A percentile compares a stretch with the other conserved stretches of the same genome.
Conservation (phyloP, 2,888 invertebrate genomes). For the Drosophila lutescens region DNA sequence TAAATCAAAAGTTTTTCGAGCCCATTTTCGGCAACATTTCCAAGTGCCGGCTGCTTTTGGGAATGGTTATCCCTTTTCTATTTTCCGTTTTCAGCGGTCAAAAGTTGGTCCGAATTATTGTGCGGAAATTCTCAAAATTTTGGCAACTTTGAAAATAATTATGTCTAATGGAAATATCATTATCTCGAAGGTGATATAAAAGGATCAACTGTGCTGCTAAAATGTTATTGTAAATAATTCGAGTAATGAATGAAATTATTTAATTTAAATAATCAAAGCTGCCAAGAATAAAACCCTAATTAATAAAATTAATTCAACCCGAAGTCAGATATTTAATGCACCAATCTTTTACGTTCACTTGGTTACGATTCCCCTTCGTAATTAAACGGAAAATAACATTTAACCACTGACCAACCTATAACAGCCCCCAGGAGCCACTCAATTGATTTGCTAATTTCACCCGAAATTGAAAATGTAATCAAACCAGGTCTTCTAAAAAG, state of each 20-base stretch:
- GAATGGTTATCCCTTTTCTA: slow-evolving; percentile 6
- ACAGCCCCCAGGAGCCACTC: slow-evolving; percentile 6
- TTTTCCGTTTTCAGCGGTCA: slow-evolving; percentile 21
- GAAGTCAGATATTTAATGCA: neutral
- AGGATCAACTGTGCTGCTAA: neutral
- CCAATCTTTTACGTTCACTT: neutral
- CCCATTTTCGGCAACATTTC: slow-evolving; percentile 31
- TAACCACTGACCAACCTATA: slow-evolving; percentile 1
- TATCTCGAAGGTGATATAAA: neutral
- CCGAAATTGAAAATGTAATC: slow-evolving; percentile 30
- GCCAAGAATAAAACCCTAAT: neutral
- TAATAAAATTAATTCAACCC: neutral
- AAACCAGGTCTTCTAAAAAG: slow-evolving; percentile 6
- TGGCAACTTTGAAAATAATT: slow-evolving; percentile 21
- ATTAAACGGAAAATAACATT: slow-evolving; percentile 8
- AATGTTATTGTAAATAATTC: neutral
- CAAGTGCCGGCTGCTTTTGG: slow-evolving; percentile 39
- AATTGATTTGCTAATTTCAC: slow-evolving; percentile 25
- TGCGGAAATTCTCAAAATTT: slow-evolving; percentile 12
- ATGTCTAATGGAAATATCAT: slow-evolving; percentile 23
- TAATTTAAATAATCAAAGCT: neutral
- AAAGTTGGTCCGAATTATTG: slow-evolving; percentile 28
- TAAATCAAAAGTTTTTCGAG: slow-evolving; percentile 55
- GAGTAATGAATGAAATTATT: neutral
- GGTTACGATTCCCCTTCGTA: neutral